phyloP scores from a whole-genome alignment of 2,888 invertebrate genomes.

The Oxytorus armatus region DNA sequence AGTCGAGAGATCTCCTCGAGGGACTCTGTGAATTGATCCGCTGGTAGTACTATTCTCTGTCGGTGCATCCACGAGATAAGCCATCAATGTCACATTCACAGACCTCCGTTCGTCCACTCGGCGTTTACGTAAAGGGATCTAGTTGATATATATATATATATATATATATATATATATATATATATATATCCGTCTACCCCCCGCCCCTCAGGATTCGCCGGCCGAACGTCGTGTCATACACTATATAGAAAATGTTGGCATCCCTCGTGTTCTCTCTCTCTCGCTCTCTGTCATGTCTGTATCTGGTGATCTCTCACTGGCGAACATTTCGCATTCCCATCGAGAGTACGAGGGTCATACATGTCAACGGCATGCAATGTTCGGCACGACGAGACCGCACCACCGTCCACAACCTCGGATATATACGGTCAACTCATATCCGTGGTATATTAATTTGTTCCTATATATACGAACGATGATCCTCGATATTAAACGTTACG shows the following conservation, averaged over 20 bases:
- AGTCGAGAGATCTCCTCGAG: constrained; percentile 16
- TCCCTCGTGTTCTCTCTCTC: constrained; percentile 56
- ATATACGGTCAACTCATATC: constrained; percentile 80
- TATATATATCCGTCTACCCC: constrained; percentile 69
- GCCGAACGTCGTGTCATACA: constrained; percentile 64
- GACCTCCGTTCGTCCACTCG: constrained; percentile 78
- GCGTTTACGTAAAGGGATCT: constrained; percentile 81
- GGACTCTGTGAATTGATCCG: not conserved
- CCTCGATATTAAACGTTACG: constrained; percentile 75
- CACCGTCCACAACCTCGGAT: constrained; percentile 50
- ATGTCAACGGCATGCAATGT: constrained; percentile 79
- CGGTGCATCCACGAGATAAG: constrained; percentile 72
- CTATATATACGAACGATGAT: constrained; percentile 68
- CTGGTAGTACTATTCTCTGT: constrained; percentile 20
- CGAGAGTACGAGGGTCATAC: constrained; percentile 78
- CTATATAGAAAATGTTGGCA: constrained; percentile 63
- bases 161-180: no score
- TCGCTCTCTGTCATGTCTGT: constrained; percentile 60
- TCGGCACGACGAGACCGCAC: constrained; percentile 53
- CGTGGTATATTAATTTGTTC: constrained; percentile 79
- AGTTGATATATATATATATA: constrained; percentile 79
- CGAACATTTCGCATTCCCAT: constrained; percentile 76
- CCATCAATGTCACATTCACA: constrained; percentile 82
- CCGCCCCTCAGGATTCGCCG: constrained; percentile 46
- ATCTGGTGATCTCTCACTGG: constrained; percentile 63